Base-by-base conservation (phyloP, 2,797 vertebrate species). In the Mus minutoides region DNA sequence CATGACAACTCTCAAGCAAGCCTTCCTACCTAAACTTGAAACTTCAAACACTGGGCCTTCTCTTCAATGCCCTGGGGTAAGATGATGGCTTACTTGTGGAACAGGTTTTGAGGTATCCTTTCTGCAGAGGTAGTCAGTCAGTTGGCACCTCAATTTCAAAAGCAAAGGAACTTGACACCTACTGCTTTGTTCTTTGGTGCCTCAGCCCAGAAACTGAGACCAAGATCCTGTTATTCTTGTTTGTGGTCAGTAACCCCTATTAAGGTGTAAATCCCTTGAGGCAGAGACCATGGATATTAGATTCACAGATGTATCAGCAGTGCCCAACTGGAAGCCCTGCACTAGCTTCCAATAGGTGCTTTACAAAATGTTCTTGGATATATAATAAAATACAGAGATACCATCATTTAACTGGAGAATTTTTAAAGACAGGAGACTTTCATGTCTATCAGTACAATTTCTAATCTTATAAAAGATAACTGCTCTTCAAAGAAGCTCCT, bases 201-300 rank as follows among this genome's bases (percentile, higher is more conserved):
- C 94, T 97, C 96, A 87, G 82, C 71, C 19, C 49, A 49, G 91
- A 98, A 97, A 96, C 97, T 89, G 82, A 97, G 94, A 97, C 91
- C 83, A 92, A 96, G 92, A 96, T 97, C 96, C 95, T 97, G 94
- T 95, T 97, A 56, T 92, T 94, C 95, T 84, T 92, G 97, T 96
- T 93, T 97, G 75, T 73, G 69, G 75, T 88, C 85, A 62, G 77
- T 94, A 73, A 95, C 43, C 58, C 52, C 40, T 73, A 77, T 22
- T 56, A 92, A 96, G 58, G 75, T 80, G 11, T 86, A 85, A 92
- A 90, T 37, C 92, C 46, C 54, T 62, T 78, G 49, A 82, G n/a
- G 77, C 34, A 92, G 73, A 37, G 58, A 67, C 40, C 52, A 91
- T 31, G 75, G 86, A 52, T 91, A 14, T 88, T 88, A 62, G 76